Conservation (phyloP, 1,140 invertebrate genomes). For the Tetramorium simillimum region DNA sequence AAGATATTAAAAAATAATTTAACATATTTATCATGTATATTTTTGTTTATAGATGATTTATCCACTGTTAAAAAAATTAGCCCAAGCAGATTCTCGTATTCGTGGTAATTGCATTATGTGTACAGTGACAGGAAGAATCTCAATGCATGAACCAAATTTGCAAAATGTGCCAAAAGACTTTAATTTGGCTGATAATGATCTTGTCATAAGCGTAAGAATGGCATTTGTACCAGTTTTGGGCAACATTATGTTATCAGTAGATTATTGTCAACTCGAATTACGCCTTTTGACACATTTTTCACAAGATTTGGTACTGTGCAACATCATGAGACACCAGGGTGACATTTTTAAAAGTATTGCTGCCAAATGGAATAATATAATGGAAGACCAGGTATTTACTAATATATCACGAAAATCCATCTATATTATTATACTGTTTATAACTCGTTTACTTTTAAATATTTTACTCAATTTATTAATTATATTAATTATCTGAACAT, state of each 20-base stretch:
- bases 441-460: not conserved
- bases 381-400: constrained; percentile 87
- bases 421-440: not conserved
- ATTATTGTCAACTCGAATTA: constrained; percentile 98
- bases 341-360: constrained; percentile 97
- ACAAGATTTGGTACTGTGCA: constrained; percentile 90
- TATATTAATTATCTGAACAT: constrained; percentile 31
- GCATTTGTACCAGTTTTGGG: constrained; percentile 89
- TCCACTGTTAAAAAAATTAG: constrained; percentile 85
- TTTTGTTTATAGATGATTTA: constrained; percentile 85
- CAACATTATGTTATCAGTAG: constrained; percentile 93
- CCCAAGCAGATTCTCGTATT: constrained; percentile 88
- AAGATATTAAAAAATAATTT: not conserved
- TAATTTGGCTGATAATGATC: constrained; percentile 82
- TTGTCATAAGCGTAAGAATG: constrained; percentile 88
- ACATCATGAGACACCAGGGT: constrained; percentile 89
- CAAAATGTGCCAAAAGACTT: constrained; percentile 97
- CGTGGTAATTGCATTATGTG: constrained; percentile 91
- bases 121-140: constrained; percentile 95
- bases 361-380: constrained; percentile 91
- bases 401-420: not conserved
- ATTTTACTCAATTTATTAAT: constrained; percentile 41
- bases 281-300: constrained; percentile 96
- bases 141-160: constrained; percentile 96
- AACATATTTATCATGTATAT: constrained; percentile 6